Conservation (phyloP, 1,140 invertebrate genomes). For the Alviniconcha marisindica region DNA sequence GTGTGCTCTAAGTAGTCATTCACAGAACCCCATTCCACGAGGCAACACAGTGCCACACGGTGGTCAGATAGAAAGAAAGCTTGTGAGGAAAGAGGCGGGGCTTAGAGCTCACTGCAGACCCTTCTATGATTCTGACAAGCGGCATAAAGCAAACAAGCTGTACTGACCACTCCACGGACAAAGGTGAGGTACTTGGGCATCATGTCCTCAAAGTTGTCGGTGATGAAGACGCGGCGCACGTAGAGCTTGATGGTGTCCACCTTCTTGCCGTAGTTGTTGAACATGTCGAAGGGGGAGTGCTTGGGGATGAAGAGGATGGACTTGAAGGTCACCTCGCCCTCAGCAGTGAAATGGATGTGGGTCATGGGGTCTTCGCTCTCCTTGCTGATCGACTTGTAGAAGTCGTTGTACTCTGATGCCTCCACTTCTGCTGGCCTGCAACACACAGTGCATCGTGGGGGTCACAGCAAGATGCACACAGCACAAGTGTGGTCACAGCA, state of each 20-base stretch:
- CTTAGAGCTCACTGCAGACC: too few species aligned
- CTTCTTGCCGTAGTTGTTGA: slow-evolving; percentile 96
- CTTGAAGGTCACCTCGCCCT: slow-evolving; percentile 99
- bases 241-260: slow-evolving; percentile 98
- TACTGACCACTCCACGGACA: slow-evolving; percentile 89
- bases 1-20: too few species aligned
- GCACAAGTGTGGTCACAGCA: too few species aligned
- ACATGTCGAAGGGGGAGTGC: slow-evolving; percentile 92
- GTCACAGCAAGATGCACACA: too few species aligned
- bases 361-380: slow-evolving; percentile 91
- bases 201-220: slow-evolving; percentile 99
- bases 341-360: slow-evolving; percentile 97
- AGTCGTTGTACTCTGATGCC: slow-evolving; percentile 93
- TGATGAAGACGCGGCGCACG: slow-evolving; percentile 98
- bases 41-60: too few species aligned
- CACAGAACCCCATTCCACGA: too few species aligned
- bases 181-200: slow-evolving; percentile 99
- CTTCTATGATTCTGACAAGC: too few species aligned
- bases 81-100: too few species aligned
- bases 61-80: too few species aligned
- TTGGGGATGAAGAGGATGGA: slow-evolving; percentile 95
- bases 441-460: slow-evolving; percentile 95
- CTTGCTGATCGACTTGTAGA: slow-evolving; percentile 96
- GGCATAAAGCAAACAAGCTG: too few species aligned
- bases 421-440: slow-evolving; percentile 86